Base-by-base conservation (phyloP, 2,888 invertebrate species). In the Camptogramma bilineatum region DNA sequence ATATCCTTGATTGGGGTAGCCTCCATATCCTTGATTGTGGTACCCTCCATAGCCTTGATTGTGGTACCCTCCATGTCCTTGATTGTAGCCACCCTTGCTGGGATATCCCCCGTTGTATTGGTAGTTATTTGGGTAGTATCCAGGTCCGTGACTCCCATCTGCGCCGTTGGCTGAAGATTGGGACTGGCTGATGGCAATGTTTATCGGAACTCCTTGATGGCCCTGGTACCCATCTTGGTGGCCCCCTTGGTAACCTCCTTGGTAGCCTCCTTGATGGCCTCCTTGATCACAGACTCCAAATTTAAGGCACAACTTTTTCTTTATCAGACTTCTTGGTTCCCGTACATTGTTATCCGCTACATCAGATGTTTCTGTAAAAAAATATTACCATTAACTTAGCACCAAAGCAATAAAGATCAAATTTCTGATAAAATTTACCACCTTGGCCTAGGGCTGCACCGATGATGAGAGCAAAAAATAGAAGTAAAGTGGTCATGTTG, bases 141-240 rank as follows among this genome's bases (percentile, higher is more conserved):
- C 34, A 39, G 34, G 34, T 3, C 78, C 78, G 48, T 84, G 82
- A 9, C 87, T 88, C 1, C 88, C 87, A 0, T 84, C 86, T 0
- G 87, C 91, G 13, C 85, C 81, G 31, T 85, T 89, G 0, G 90
- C 80, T 2, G 91, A 88, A 10, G 90, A 81, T 66, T 93, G 93
- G 0, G 93, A 91, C 67, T 92, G 93, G 56, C 91, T 92, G 58
- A 92, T 88, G 1, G 91, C 93, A 54, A 92, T 92, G 73, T 91
- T 91, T 62, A 92, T 87, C 4, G 89, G 86, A 10, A 64, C 72
- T 28, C 73, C 72, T 28, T 71, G 70, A 50, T 74, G 67, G 8
- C 74, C 74, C 39, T 71, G 73, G 31, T 72, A 66, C 0, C 76
- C 76, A 5, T 65, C 73, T 52, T 77, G 28, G 28, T 28, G 80